Conservation (phyloP, 2,113 vertebrate species). For the Rhea pennata region DNA sequence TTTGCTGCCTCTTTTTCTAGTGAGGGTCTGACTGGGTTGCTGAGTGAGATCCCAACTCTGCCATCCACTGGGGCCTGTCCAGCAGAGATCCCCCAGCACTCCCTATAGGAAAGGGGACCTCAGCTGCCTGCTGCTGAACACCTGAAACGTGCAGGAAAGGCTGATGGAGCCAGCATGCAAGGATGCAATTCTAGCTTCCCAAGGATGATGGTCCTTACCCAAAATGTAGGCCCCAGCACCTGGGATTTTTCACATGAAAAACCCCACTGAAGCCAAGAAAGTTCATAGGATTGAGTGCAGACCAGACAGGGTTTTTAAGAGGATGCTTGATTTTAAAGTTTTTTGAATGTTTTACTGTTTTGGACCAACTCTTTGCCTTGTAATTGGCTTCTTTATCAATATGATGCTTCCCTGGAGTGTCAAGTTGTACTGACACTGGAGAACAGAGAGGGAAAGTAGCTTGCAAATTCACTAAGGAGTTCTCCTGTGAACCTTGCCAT, state of each 20-base stretch:
- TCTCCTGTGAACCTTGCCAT: background rate
- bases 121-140: rapidly evolving
- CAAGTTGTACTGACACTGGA: background rate
- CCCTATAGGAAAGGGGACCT: background rate
- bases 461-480: background rate
- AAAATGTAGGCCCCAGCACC: background rate
- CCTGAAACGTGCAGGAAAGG: background rate
- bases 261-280: background rate
- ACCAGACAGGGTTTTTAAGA: background rate
- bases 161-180: background rate
- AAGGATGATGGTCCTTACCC: no score
- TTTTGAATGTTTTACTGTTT: background rate
- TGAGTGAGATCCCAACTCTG: background rate
- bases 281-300: background rate
- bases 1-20: background rate
- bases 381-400: background rate
- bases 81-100: rapidly evolving
- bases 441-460: background rate
- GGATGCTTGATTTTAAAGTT: background rate
- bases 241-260: background rate
- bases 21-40: background rate
- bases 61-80: background rate
- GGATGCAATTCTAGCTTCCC: background rate
- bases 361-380: background rate
- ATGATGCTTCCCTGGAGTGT: rapidly evolving